A percentile compares a stretch with the other conserved stretches of the same genome.
Evolutionary conservation across 1,140 invertebrate genomes (phyloP).

Genomic region (Proales similis): DNA sequence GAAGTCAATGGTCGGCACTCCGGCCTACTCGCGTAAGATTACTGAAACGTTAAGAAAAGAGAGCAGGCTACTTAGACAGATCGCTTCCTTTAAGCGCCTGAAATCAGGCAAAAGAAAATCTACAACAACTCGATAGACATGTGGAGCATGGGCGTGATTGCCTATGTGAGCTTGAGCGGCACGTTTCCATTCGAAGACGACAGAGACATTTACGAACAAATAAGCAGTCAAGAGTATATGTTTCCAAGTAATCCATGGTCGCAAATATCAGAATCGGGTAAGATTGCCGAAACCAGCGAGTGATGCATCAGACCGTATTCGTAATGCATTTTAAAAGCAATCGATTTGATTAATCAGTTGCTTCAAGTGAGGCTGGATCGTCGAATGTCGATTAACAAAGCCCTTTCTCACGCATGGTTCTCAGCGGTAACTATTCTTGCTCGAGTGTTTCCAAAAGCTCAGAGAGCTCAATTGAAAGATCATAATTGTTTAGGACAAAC

Average conservation of each 20-base stretch:
- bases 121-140: constrained; percentile 97
- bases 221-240: constrained; percentile 28
- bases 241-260: constrained; percentile 30
- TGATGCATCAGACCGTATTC: no score
- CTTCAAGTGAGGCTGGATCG: constrained; percentile 26
- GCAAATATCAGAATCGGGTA: background rate
- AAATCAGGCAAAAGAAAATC: constrained; percentile 69
- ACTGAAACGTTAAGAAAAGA: background rate
- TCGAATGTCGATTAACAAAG: constrained; percentile 31
- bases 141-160: constrained; percentile 98
- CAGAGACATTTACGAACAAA: constrained; percentile 31
- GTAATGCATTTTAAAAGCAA: no score
- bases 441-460: background rate
- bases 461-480: background rate
- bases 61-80: constrained; percentile 40
- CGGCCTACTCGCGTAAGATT: constrained; percentile 78
- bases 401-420: constrained; percentile 8
- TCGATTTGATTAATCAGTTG: constrained; percentile 30
- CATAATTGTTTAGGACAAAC: constrained; percentile 21
- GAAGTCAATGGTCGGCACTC: constrained; percentile 92
- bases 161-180: constrained; percentile 63
- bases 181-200: constrained; percentile 37
- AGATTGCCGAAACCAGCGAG: background rate
- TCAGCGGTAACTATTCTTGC: background rate
- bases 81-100: constrained; percentile 79